These are phyloP conservation scores for Gymnocheta viridis DNA, from an alignment of 2,888 invertebrate species.

Conservation along the genomic window DNA sequence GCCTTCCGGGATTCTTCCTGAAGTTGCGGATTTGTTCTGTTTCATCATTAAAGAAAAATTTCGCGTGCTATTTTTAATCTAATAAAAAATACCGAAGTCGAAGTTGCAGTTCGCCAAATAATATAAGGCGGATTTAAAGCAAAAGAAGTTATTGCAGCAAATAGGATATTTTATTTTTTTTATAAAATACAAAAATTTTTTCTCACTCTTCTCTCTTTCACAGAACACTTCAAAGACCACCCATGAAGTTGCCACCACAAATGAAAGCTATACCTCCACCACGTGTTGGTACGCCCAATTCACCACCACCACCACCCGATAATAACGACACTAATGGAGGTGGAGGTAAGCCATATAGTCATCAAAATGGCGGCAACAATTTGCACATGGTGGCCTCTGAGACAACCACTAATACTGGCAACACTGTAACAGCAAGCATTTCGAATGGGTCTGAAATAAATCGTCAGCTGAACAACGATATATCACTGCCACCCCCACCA, in stretches of 20 bases:
- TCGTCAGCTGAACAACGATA: slow-evolving; percentile 73
- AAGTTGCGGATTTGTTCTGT: too few species aligned
- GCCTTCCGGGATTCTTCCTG: too few species aligned
- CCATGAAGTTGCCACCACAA: slow-evolving; percentile 81
- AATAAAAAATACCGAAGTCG: too few species aligned
- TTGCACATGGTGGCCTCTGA: slow-evolving; percentile 52
- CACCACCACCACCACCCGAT: slow-evolving; percentile 74
- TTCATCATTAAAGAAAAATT: too few species aligned
- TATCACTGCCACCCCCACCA: slow-evolving; percentile 77
- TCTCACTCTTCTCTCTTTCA: not conserved
- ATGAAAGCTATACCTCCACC: slow-evolving; percentile 82
- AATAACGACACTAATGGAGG: slow-evolving; percentile 52
- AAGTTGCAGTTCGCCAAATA: too few species aligned
- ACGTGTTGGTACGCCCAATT: slow-evolving; percentile 80
- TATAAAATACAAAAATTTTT: not conserved
- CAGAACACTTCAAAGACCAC: slow-evolving; percentile 81
- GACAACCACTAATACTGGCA: slow-evolving; percentile 55
- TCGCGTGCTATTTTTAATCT: too few species aligned
- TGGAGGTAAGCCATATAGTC: slow-evolving; percentile 56
- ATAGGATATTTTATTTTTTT: too few species aligned
- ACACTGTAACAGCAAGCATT: slow-evolving; percentile 55
- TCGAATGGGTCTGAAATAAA: slow-evolving; percentile 53
- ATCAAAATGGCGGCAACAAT: slow-evolving; percentile 69
- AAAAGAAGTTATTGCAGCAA: too few species aligned
- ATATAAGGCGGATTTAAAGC: too few species aligned